Base-by-base conservation (phyloP, 1,140 invertebrate species). In the Cydia fagiglandana region DNA sequence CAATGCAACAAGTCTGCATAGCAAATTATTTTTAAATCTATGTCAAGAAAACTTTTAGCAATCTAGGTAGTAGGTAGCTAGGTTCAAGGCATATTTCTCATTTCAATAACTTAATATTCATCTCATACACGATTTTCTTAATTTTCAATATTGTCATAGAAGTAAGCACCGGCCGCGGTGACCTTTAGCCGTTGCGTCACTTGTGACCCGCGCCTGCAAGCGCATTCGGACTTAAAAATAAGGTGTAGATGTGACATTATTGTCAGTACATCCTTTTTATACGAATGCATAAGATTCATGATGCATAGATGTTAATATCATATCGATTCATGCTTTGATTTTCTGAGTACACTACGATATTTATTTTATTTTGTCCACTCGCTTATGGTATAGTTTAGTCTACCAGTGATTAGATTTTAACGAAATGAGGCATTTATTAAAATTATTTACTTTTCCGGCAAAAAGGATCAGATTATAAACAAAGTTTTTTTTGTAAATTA, bases 171-270 rank as follows among this genome's bases (percentile, higher is more conserved):
- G 66, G 13, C 34, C 34, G 7, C 10, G 15, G 17, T 10, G 66
- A 70, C 66, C 66, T 70, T 70, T 70, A 17, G 34, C n/a, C 5
- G 38, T 70, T 70, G 66, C 66, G 34, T 70, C 66, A 70, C 7
- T n/a, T 41, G 5, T 30, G 34, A 17, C 45, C 56, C 4, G 17
- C 56, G 1, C 10, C 9, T 17, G 50, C 56, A n/a, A 17, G 6
- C n/a, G 56, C 20, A 12, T 61, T 61, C 56, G n/a, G 4, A 17
- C 56, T 20, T 24, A 9, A 61, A 24, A 10, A 12, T 61, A 61
- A 2, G 5, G 24, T 61, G 2, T 12, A 12, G 20, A 61, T 61
- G 4, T 24, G 56, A 61, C 24, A 24, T 24, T 5, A 3, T 15
- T 15, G 0, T 47, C 45, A 47, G 13, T 10, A 41, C 38, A 41